Base-by-base conservation (phyloP, 2,888 invertebrate genomes). In the Erynnis tages region DNA sequence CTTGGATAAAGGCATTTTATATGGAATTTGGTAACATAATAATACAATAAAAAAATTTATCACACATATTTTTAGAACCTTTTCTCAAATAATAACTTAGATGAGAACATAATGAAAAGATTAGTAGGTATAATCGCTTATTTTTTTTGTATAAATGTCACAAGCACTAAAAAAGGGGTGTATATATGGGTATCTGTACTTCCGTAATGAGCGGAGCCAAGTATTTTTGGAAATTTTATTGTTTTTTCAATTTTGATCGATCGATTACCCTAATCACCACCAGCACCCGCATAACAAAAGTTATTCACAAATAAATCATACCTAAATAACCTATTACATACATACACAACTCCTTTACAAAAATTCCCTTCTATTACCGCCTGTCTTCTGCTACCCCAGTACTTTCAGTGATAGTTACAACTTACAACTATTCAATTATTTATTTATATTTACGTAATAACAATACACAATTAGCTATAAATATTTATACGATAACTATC, bases 401-500 rank as follows among this genome's bases (percentile, higher is more conserved):
- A 78, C 82, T 73, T 82, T 75, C 75, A 75, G 76, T 82, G 82
- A 82, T 86, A 84, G 80, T 84, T 85, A 83, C 82, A 84, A 75
- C 86, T 89, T 88, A 88, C 78, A 82, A 87, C 86, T 88, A 88
- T 76, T 87, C 79, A 88, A 87, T 88, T 87, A 84, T 84, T 84
- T 86, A 84, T 86, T 88, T 88, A 87, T 88, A 86, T 86, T 85
- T 88, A 88, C 83, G 85, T 86, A 82, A 85, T 89, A 89, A 89
- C 89, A 89, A 88, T 89, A 89, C 88, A 89, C 89, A 88, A 86
- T 89, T 89, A 88, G 88, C 89, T 89, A 89, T 89, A 89, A 89
- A 89, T 89, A 89, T 88, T 84, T 88, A 88, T 89, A 89, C 73
- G 87, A 83, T 86, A 85, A 86, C 87, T 87, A 87, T 88, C 79